Percentiles rank a stretch among this genome's conserved stretches.
Conservation (phyloP, 1,140 invertebrate genomes). For the Andrena cerasifolii region DNA sequence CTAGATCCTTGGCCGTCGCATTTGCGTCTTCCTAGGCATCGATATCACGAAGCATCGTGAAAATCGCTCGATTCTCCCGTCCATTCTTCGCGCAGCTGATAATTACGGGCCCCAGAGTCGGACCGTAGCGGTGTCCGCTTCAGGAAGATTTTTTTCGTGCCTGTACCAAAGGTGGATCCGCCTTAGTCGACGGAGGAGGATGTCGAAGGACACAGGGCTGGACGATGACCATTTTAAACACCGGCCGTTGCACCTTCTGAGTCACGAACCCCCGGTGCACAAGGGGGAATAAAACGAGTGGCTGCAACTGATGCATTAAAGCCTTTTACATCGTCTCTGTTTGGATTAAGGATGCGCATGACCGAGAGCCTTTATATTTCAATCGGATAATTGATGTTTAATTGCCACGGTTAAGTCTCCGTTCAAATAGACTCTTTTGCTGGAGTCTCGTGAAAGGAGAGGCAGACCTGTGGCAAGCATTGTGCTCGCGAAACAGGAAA, state of each 20-base stretch:
- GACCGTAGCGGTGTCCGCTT: background rate
- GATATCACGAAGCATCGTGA: background rate
- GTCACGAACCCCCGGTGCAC: constrained; percentile 8
- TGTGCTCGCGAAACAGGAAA: no score
- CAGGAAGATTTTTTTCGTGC: constrained; percentile 10
- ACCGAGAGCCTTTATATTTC: constrained; percentile 21
- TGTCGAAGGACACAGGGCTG: constrained; percentile 55
- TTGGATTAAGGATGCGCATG: background rate
- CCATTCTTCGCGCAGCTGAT: background rate
- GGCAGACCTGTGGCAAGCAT: background rate
- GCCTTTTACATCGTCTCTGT: constrained; percentile 11
- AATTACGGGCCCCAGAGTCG: constrained; percentile 25
- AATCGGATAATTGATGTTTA: constrained; percentile 32
- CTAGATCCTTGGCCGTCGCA: background rate
- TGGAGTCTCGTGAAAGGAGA: no score
- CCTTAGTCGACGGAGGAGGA: constrained; percentile 25
- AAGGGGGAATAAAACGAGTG: constrained; percentile 36
- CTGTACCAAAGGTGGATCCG: constrained; percentile 11
- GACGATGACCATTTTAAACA: constrained; percentile 38
- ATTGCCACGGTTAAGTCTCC: constrained; percentile 3
- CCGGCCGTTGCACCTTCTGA: constrained; percentile 54
- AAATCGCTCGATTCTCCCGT: background rate
- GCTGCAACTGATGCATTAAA: background rate
- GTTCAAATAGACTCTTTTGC: background rate
- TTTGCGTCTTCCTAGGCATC: constrained; percentile 8